Evolutionary conservation across 2,113 vertebrate species (phyloP), one percentile per base, ranked within the genome.

Genomic region (Tonatia bakeri): DNA sequence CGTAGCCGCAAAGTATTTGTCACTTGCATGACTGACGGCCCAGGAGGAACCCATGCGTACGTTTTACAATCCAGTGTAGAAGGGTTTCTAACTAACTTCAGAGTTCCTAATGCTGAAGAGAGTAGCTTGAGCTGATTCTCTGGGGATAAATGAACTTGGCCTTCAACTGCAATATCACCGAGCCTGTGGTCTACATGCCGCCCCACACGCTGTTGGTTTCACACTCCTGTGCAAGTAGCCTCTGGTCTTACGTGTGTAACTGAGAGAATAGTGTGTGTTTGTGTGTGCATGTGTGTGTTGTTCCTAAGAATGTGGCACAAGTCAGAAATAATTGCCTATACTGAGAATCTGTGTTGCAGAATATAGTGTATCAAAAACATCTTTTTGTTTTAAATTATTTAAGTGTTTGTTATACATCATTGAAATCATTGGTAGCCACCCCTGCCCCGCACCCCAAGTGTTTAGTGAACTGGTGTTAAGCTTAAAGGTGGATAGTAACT

Each of bases 1-100:
- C 97, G 97, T 98, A 97, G 98, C 98, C 95, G 76, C 98, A 97
- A 98, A 98, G 97, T 98, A 98, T 98, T 98, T 98, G 98, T 98
- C 98, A 98, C 98, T 98, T 98, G 98, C 98, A 98, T 99, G 98
- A 98, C 96, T 98, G 98, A 98, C 98, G 98, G 98, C 98, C 98
- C 98, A 98, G 97, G 91, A 98, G 97, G 97, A 98, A 98, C 96
- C 98, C 98, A 96, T 98, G 98, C 97, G 24, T 90, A 98, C 98
- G 97, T 98, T 98, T 98, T 98, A 98, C 98, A 98, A 96, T 98
- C 98, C 88, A 96, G 90, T 87, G 82, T 97, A 97, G 97, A 96
- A 92, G 86, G 98, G 93, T 97, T 98, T 98, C 97, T 96, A 97
- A 80, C 98, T 82, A 96, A 95, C 97, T 96, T 98, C 95, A 98